Percentiles rank a stretch among this genome's conserved stretches.
Evolutionary conservation across 1,140 invertebrate species (phyloP).

Genomic region (Cherax quadricarinatus): DNA sequence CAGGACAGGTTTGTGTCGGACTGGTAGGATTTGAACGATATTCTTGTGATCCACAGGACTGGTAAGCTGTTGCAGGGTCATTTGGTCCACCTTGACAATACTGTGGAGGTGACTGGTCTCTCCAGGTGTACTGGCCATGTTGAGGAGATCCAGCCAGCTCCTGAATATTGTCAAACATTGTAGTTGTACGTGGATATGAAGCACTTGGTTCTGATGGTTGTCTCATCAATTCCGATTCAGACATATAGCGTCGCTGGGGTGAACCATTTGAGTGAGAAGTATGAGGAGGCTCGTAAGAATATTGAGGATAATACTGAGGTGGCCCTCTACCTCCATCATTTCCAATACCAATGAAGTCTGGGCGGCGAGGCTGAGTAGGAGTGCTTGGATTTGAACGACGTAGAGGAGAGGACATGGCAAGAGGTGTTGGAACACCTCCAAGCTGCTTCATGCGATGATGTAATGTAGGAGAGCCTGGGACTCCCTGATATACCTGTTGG

Average conservation of each 20-base stretch:
- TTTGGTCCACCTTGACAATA: constrained; percentile 75
- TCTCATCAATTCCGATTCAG: constrained; percentile 74
- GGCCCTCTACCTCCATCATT: constrained; percentile 74
- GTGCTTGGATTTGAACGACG: constrained; percentile 92
- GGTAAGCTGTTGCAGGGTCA: constrained; percentile 40
- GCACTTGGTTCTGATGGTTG: constrained; percentile 41
- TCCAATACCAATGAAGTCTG: constrained; percentile 88
- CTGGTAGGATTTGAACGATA: constrained; percentile 87
- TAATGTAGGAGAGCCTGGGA: constrained; percentile 83
- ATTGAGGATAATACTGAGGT: constrained; percentile 74
- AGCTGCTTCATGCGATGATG: constrained; percentile 92
- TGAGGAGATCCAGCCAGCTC: constrained; percentile 90
- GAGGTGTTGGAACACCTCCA: constrained; percentile 88
- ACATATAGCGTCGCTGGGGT: constrained; percentile 88
- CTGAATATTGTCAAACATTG: constrained; percentile 79
- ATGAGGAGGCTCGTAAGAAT: constrained; percentile 72
- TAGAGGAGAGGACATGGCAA: constrained; percentile 85
- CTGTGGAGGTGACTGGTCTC: constrained; percentile 82
- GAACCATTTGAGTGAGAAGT: constrained; percentile 69
- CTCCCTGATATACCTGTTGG: constrained; percentile 45
- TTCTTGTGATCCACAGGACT: constrained; percentile 75
- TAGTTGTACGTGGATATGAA: constrained; percentile 56
- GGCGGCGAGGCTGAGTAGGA: constrained; percentile 89
- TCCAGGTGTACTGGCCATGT: constrained; percentile 89
- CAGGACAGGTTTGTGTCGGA: constrained; percentile 78